These are phyloP conservation scores for Glaucidium brasilianum DNA, from an alignment of 2,113 vertebrate genomes.

Conservation along the genomic window DNA sequence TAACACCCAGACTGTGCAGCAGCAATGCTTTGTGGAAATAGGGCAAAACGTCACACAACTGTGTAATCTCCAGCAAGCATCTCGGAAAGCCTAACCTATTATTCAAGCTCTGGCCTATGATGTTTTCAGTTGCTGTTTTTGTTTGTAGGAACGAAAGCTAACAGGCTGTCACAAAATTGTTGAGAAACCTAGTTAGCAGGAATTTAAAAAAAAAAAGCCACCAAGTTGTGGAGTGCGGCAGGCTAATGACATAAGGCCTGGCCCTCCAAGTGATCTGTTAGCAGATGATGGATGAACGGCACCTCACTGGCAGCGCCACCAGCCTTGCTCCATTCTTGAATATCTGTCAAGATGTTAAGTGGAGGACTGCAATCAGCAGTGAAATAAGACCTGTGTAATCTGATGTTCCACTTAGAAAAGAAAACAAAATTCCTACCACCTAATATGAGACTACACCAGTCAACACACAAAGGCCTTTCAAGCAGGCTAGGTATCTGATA, in stretches of 20 bases:
- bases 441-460: constrained; percentile 36
- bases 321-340: constrained; percentile 79
- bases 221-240: constrained; percentile 13
- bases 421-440: constrained; percentile 75
- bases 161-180: neutral
- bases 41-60: neutral
- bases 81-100: neutral
- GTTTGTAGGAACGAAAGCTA: neutral
- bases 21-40: accelerated
- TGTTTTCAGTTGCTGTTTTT: neutral
- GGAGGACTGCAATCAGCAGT: constrained; percentile 83
- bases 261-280: constrained; percentile 79
- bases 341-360: constrained; percentile 90
- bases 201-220: constrained; percentile 2
- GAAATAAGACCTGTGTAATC: constrained; percentile 91
- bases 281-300: constrained; percentile 87
- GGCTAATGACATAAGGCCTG: constrained; percentile 38
- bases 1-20: neutral
- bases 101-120: neutral
- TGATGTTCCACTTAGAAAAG: constrained; percentile 88
- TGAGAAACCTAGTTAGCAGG: neutral
- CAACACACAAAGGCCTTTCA: constrained; percentile 63
- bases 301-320: constrained; percentile 69
- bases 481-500: constrained; percentile 68
- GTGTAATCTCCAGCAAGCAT: neutral